Evolutionary conservation across 1,140 invertebrate genomes (phyloP), one percentile per base, ranked within the genome.

Genomic region (Pseudachorutes palmiensis): DNA sequence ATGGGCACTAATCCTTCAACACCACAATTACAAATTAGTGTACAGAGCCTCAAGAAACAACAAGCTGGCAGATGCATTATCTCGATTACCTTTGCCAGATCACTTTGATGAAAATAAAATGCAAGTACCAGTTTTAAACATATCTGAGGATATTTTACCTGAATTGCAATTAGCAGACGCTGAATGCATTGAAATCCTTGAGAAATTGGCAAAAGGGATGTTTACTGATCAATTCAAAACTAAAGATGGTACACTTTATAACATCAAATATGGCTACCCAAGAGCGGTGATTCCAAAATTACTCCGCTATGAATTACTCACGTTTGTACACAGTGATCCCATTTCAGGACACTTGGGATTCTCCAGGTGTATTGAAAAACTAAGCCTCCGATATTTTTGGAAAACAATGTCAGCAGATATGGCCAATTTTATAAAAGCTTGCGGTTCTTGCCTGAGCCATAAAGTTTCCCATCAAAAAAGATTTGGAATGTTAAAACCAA

Each of bases 1-100:
- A 60, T 77, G 76, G 77, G 24, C 67, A 28, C n/a, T 76, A 12
- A 2, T 32, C 12, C 64, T 77, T 19, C 71, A 75, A 68, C 65
- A 69, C 22, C 73, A 75, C 63, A 64, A 73, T 59, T 67, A 74
- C 36, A 24, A 69, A 9, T 57, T 77, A 26, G 65, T 69, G 22
- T 72, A 78, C 58, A 67, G 70, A 49, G n/a, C 36, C 51, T 76
- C 76, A 28, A 71, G 49, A 12, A 48, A 58, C 19, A 73, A 76
- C 48, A 14, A n/a, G 2, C 67, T 73, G 33, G 73, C 75, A 12
- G 73, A 76, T 61, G 60, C 66, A 9, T 57, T 77, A 9, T 74
- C 69, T 1, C 36, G 64, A 1, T 19, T 29, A 2, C 31, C 65
- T 2, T 1, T 19, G 22, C 26, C 30, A 12, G 57, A 60, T 60